Percentiles rank a stretch among this genome's conserved stretches.
phyloP scores from a whole-genome alignment of 2,888 invertebrate genomes.

The Allygus modestus region DNA sequence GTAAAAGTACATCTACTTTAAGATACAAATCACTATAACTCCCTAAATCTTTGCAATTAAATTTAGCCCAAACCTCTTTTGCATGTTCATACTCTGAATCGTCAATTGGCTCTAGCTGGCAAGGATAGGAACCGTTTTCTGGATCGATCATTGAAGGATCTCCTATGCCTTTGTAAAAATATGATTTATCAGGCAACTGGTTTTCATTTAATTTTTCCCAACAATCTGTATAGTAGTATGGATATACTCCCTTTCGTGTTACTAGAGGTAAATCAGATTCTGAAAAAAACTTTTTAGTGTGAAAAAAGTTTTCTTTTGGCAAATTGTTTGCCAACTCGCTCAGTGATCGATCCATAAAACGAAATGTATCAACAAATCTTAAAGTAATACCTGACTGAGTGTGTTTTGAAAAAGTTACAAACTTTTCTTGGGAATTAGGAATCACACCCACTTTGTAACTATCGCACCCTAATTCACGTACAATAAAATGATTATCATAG shows the following conservation, averaged over 20 bases:
- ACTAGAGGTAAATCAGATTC: background rate
- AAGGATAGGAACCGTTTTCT: background rate
- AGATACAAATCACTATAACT: constrained; percentile 71
- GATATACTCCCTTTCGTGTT: constrained; percentile 61
- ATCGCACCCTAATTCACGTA: constrained; percentile 40
- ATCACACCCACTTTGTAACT: constrained; percentile 21
- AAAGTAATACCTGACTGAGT: background rate
- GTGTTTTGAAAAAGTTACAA: constrained; percentile 42
- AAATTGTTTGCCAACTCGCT: background rate
- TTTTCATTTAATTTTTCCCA: constrained; percentile 63
- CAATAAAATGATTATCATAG: constrained; percentile 41
- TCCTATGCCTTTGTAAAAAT: constrained; percentile 69
- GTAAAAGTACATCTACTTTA: constrained; percentile 56
- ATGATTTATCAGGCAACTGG: constrained; percentile 68
- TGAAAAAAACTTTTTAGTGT: constrained; percentile 7
- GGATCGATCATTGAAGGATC: constrained; percentile 67
- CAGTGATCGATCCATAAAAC: constrained; percentile 7
- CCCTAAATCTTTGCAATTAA: constrained; percentile 71
- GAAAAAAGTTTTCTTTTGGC: background rate
- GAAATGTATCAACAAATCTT: constrained; percentile 6
- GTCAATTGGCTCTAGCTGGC: background rate
- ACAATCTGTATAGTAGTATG: constrained; percentile 64
- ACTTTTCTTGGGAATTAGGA: constrained; percentile 33
- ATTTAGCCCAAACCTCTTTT: constrained; percentile 71
- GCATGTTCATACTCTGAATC: constrained; percentile 72